phyloP scores from a whole-genome alignment of 2,888 invertebrate genomes.

The Eupithecia pulchellata region DNA sequence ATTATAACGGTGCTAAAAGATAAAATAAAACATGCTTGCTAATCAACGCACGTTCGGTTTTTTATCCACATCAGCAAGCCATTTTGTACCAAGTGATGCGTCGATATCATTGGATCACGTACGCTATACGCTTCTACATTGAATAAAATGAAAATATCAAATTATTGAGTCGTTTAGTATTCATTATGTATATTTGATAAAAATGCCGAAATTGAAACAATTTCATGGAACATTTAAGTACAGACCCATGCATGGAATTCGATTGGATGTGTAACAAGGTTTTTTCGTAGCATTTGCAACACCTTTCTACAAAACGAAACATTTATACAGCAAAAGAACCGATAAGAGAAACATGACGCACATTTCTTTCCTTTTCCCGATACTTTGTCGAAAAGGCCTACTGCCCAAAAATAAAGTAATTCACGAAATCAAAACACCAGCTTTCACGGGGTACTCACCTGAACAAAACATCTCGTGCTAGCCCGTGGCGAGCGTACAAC shows the following conservation, averaged over 20 bases:
- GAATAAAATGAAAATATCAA: conserved; percentile 36
- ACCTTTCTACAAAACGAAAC: conserved; percentile 3
- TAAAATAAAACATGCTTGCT: too few species aligned
- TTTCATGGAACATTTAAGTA: not conserved
- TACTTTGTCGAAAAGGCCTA: conserved; percentile 26
- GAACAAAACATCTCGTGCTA: conserved; percentile 44
- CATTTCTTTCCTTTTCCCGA: conserved; percentile 23
- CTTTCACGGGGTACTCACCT: conserved; percentile 37
- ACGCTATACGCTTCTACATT: conserved; percentile 37
- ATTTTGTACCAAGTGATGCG: conserved; percentile 54
- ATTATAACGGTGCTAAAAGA: too few species aligned
- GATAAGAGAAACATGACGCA: conserved; percentile 34
- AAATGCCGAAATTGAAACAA: not conserved
- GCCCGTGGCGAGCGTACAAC: conserved; percentile 40
- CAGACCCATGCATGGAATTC: not conserved
- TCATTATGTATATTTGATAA: not conserved
- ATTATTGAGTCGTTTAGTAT: conserved; percentile 7
- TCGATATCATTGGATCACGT: conserved; percentile 52
- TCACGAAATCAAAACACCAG: conserved; percentile 42
- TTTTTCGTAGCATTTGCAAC: not conserved
- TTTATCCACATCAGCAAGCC: conserved; percentile 57
- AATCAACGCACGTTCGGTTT: conserved; percentile 48
- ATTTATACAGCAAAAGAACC: conserved; percentile 20
- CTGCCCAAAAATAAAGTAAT: conserved; percentile 33
- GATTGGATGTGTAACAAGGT: not conserved